Evolutionary conservation across 2,797 vertebrate genomes (phyloP), one percentile per base, ranked within the genome.

Genomic region (Apodemus agrarius): DNA sequence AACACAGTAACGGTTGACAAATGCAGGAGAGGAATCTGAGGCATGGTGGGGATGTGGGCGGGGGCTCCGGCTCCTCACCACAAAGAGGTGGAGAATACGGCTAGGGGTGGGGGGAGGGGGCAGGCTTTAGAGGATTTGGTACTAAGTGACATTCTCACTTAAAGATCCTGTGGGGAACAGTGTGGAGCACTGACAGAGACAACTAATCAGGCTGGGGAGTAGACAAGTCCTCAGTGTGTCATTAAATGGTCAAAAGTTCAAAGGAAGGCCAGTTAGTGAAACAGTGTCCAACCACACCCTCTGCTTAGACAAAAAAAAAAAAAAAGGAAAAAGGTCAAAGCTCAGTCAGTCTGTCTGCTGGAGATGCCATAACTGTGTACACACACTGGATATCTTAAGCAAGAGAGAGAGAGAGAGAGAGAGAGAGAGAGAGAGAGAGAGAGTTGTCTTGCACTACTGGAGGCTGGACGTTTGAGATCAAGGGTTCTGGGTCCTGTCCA

Each of bases 141-240:
- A 37, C 31, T 34, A 17, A 63, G 31, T 10, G 54, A 59, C 21
- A 11, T 83, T 82, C 3, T 80, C n/a, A n/a, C n/a, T n/a, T n/a
- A 29, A 37, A 12, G 19, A 8, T n/a, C 57, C 49, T 17, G 10
- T 6, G 11, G 46, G 43, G 2, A 76, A 43, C 3, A 29, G 17
- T n/a, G 54, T 4, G 1, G n/a, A 40, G 14, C 17, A 11, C 0
- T 19, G 37, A 46, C 46, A 43, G 67, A 10, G 11, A 4, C 1
- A 26, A 0, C 2, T 37, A 0, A 10, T n/a, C 0, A 4, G 29
- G 3, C 24, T 61, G 21, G 21, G 24, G 29, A 24, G 78, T 16
- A 67, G 43, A 34, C 26, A 2, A 72, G 31, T 22, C 21, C 72
- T 74, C n/a, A 3, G 37, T 6, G 17, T 78, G 29, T 78, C 43